A percentile compares a stretch with the other conserved stretches of the same genome.
These are phyloP conservation scores for Euproctis similis DNA, from an alignment of 2,888 invertebrate genomes.

Conservation along the genomic window DNA sequence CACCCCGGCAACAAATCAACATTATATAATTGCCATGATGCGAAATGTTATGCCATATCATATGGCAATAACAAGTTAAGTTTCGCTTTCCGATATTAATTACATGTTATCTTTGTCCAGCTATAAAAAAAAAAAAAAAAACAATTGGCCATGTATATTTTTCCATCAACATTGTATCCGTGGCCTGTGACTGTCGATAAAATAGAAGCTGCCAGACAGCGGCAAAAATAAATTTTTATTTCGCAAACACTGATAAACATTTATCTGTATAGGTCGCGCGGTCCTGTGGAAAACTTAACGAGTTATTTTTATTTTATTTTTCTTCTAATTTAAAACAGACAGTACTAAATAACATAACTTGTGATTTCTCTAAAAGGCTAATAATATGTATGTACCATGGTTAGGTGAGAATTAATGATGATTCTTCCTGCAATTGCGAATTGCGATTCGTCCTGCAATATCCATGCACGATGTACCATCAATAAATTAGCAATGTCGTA, in stretches of 20 bases:
- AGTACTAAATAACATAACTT: no score
- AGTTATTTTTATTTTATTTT: no score
- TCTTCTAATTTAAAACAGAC: no score
- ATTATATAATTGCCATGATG: conserved; percentile 20
- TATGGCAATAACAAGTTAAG: conserved; percentile 20
- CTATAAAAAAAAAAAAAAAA: no score
- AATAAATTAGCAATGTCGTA: no score
- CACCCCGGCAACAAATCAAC: conserved; percentile 25
- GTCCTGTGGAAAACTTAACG: no score
- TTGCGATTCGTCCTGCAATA: no score
- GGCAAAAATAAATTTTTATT: neutral
- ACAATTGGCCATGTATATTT: conserved; percentile 10
- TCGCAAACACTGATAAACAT: neutral
- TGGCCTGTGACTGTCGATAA: conserved; percentile 20
- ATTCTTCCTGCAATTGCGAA: no score
- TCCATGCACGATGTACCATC: no score
- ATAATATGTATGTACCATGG: no score
- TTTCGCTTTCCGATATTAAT: conserved; percentile 29
- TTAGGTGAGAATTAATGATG: no score
- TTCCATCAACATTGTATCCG: conserved; percentile 20
- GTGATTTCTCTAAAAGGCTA: no score
- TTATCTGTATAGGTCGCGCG: neutral
- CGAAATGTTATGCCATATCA: conserved; percentile 31
- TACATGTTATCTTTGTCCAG: conserved; percentile 20
- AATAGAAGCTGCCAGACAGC: conserved; percentile 4